These are phyloP conservation scores for Pycnomerus fuliginosus DNA, from an alignment of 2,888 invertebrate species.

Conservation along the genomic window DNA sequence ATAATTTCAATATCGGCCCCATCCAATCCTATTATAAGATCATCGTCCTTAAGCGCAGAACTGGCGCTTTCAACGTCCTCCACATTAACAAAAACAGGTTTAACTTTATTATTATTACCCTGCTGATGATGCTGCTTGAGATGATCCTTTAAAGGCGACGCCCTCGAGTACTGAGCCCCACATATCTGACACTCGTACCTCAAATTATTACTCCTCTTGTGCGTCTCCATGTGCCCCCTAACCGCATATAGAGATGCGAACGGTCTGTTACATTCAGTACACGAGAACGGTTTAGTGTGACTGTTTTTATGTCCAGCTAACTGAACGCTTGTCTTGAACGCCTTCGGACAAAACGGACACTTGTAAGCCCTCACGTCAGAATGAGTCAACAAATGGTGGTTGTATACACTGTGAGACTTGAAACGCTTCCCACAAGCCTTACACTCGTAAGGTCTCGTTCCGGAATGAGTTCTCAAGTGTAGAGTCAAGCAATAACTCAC, in stretches of 20 bases:
- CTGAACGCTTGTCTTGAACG: constrained; percentile 79
- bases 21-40: constrained; percentile 31
- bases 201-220: constrained; percentile 67
- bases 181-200: constrained; percentile 70
- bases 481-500: constrained; percentile 78
- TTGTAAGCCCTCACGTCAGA: constrained; percentile 74
- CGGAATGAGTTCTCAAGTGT: constrained; percentile 79
- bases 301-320: constrained; percentile 78
- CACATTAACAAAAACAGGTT: constrained; percentile 1
- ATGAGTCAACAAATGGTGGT: constrained; percentile 74
- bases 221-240: constrained; percentile 73
- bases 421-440: constrained; percentile 71
- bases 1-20: constrained; percentile 18
- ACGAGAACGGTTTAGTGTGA: constrained; percentile 77
- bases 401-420: constrained; percentile 77
- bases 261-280: constrained; percentile 74
- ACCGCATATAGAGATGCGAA: constrained; percentile 78
- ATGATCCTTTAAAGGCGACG: constrained; percentile 74
- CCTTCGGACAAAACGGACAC: constrained; percentile 74
- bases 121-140: constrained; percentile 62
- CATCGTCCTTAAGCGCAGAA: constrained; percentile 36
- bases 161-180: constrained; percentile 74
- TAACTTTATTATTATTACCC: constrained; percentile 4
- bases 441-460: constrained; percentile 74
- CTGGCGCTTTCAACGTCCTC: constrained; percentile 35